Percentiles rank a stretch among this genome's conserved stretches.
phyloP scores from a whole-genome alignment of 2,888 invertebrate genomes.

The Barypeithes pellucidus region DNA sequence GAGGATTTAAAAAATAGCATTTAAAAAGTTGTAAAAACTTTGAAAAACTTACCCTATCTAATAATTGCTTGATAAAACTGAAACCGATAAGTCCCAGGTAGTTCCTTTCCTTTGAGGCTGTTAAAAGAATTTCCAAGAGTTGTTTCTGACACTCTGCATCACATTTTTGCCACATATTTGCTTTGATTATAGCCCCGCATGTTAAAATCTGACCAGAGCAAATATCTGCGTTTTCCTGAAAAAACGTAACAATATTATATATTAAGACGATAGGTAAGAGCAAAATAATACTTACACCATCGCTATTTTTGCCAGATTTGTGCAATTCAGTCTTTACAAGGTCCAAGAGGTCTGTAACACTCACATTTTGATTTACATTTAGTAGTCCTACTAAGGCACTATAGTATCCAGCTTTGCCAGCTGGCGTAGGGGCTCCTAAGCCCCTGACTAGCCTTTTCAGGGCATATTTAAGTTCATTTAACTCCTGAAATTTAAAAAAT shows the following conservation, averaged over 20 bases:
- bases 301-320: conserved; percentile 74
- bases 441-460: conserved; percentile 81
- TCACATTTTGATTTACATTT: conserved; percentile 71
- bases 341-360: conserved; percentile 74
- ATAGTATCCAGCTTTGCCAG: conserved; percentile 80
- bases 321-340: conserved; percentile 79
- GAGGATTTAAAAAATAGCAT: not conserved
- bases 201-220: conserved; percentile 81
- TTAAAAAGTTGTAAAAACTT: not conserved
- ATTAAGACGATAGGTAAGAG: not conserved
- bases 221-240: conserved; percentile 83
- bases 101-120: conserved; percentile 76
- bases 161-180: conserved; percentile 74
- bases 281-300: conserved; percentile 76
- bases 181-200: conserved; percentile 81
- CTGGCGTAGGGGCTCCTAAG: conserved; percentile 79
- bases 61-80: conserved; percentile 76
- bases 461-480: conserved; percentile 78
- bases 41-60: conserved; percentile 71
- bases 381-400: conserved; percentile 79
- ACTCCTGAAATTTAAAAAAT: conserved; percentile 70
- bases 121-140: conserved; percentile 70
- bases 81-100: conserved; percentile 77
- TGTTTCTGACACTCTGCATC: conserved; percentile 72
- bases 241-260: conserved; percentile 45